These are phyloP conservation scores for Dermochelys coriacea DNA, from an alignment of 2,797 vertebrate species.

Conservation along the genomic window DNA sequence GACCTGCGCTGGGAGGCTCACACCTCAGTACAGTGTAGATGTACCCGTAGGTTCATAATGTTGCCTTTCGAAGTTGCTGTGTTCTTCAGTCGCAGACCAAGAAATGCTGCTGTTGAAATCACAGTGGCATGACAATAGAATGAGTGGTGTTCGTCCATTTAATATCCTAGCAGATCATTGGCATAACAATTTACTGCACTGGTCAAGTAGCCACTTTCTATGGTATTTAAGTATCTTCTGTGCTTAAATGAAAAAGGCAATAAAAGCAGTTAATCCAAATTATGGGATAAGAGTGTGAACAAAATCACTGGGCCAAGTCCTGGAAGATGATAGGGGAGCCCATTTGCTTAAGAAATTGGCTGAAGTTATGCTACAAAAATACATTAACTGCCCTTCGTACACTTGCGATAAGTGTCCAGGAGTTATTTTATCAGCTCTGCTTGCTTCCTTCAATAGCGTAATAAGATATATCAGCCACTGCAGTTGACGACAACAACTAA, in stretches of 20 bases:
- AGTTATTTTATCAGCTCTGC: conserved; percentile 41
- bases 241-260: neutral
- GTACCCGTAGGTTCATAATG: neutral
- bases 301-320: neutral
- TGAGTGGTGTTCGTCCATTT: neutral
- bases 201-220: neutral
- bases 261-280: neutral
- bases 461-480: conserved; percentile 16
- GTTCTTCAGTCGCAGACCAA: neutral
- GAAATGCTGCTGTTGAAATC: neutral
- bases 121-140: neutral
- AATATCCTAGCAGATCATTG: neutral
- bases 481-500: conserved; percentile 55
- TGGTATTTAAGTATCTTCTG: neutral
- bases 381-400: neutral
- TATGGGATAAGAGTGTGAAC: neutral
- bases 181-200: neutral
- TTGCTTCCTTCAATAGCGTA: conserved; percentile 34
- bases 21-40: neutral
- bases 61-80: neutral
- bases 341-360: conserved; percentile 37
- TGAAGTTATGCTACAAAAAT: conserved; percentile 46
- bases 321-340: neutral
- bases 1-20: neutral
- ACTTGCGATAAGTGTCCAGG: conserved; percentile 13